Percentiles rank a stretch among this genome's conserved stretches.
Evolutionary conservation across 2,113 vertebrate species (phyloP).

Genomic region (Vulpes ferrilata): DNA sequence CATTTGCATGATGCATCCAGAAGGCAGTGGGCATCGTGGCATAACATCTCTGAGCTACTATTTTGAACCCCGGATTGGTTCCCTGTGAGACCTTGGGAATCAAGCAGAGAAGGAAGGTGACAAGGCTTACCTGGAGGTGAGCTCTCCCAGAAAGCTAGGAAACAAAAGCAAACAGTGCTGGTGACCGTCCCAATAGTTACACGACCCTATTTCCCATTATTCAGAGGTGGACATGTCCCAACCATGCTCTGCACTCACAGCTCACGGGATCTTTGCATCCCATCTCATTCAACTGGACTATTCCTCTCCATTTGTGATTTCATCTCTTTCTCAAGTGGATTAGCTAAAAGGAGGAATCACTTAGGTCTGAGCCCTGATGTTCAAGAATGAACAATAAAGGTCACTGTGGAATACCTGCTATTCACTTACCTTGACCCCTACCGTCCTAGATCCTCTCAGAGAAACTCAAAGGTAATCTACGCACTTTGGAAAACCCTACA

Average conservation of each 20-base stretch:
- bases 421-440: not conserved
- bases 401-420: not conserved
- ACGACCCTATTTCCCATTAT: fast-evolving
- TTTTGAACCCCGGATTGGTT: not conserved
- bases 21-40: not conserved
- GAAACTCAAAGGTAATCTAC: not conserved
- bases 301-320: not conserved
- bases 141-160: constrained; percentile 89
- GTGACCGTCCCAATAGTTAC: not conserved
- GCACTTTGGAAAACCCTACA: not conserved
- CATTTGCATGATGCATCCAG: fast-evolving
- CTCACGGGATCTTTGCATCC: not conserved
- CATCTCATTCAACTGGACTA: fast-evolving
- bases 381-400: not conserved
- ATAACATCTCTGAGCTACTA: not conserved
- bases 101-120: not conserved
- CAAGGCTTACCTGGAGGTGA: constrained; percentile 89
- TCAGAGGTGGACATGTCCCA: fast-evolving
- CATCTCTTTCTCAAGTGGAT: not conserved
- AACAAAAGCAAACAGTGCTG: constrained; percentile 55
- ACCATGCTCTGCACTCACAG: fast-evolving
- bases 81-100: not conserved
- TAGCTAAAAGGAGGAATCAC: not conserved
- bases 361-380: not conserved
- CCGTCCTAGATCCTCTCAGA: not conserved